Evolutionary conservation across 2,113 vertebrate genomes (phyloP).

Genomic region (Notothenia rossii): DNA sequence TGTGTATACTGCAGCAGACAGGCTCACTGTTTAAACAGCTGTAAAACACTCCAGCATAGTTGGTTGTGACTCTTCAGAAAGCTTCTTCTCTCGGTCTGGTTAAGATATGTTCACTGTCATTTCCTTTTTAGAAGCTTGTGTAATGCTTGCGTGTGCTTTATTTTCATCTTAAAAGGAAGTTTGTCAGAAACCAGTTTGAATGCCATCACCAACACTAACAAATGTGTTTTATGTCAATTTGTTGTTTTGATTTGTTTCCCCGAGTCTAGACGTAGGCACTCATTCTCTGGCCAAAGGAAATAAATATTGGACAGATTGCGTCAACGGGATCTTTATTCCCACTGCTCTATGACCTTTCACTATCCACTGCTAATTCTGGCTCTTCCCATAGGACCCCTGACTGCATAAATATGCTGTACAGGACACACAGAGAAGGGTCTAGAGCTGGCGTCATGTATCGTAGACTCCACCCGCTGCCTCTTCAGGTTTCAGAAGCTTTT

Average conservation of each 20-base stretch:
- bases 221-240: conserved; percentile 20
- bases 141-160: background rate
- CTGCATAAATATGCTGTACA: conserved; percentile 70
- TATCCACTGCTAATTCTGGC: conserved; percentile 79
- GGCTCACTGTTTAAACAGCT: conserved; percentile 56
- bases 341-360: conserved; percentile 78
- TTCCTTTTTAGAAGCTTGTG: conserved; percentile 3
- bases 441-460: conserved; percentile 19
- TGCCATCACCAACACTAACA: conserved; percentile 4
- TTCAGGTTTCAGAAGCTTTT: conserved; percentile 49
- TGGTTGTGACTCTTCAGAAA: conserved; percentile 9
- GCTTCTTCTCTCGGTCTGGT: conserved; percentile 23
- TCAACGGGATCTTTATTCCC: conserved; percentile 78
- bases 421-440: conserved; percentile 43
- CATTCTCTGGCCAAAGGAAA: conserved; percentile 56
- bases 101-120: conserved; percentile 7
- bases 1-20: conserved; percentile 40
- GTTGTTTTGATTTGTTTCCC: conserved; percentile 54
- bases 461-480: conserved; percentile 34
- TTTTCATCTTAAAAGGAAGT: conserved; percentile 35
- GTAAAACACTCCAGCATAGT: conserved; percentile 39
- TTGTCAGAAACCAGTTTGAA: background rate
- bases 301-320: conserved; percentile 64
- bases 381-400: conserved; percentile 72
- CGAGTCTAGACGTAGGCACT: conserved; percentile 53